A percentile compares a stretch with the other conserved stretches of the same genome.
Conservation (phyloP, 2,113 vertebrate species). For the Neoarius graeffei region DNA sequence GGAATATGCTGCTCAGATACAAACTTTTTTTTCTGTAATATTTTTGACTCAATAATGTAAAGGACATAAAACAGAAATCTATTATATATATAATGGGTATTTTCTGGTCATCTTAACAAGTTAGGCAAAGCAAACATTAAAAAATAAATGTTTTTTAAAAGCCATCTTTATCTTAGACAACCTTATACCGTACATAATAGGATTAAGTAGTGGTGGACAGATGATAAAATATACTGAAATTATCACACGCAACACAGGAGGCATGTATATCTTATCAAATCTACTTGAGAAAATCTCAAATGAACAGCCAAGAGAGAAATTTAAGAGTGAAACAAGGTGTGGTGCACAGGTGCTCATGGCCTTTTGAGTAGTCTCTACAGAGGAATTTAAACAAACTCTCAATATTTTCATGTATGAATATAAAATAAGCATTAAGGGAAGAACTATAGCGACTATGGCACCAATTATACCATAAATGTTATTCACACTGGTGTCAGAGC, state of each 20-base stretch:
- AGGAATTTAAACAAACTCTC: constrained; percentile 48
- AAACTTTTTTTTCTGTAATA: too few species aligned
- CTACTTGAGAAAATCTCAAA: constrained; percentile 59
- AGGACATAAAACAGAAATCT: too few species aligned
- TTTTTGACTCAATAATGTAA: too few species aligned
- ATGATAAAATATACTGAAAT: constrained; percentile 58
- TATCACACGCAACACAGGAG: constrained; percentile 10
- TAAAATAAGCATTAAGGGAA: constrained; percentile 33
- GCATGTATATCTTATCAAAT: constrained; percentile 46
- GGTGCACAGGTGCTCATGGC: constrained; percentile 61
- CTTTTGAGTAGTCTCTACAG: constrained; percentile 50
- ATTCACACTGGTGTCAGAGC: constrained; percentile 54
- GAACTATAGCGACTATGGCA: neutral
- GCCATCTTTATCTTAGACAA: constrained; percentile 47
- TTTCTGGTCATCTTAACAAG: too few species aligned
- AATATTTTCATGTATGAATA: constrained; percentile 58
- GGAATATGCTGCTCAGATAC: too few species aligned
- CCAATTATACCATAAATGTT: constrained; percentile 54
- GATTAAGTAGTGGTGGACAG: constrained; percentile 58
- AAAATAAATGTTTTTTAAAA: constrained; percentile 36
- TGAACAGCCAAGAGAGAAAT: constrained; percentile 52
- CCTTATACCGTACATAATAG: constrained; percentile 61
- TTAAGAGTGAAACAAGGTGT: constrained; percentile 59
- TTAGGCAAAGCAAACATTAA: neutral
- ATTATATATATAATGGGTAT: too few species aligned